Base-by-base conservation (phyloP, 1,140 invertebrate genomes). In the Bacillus rossius region DNA sequence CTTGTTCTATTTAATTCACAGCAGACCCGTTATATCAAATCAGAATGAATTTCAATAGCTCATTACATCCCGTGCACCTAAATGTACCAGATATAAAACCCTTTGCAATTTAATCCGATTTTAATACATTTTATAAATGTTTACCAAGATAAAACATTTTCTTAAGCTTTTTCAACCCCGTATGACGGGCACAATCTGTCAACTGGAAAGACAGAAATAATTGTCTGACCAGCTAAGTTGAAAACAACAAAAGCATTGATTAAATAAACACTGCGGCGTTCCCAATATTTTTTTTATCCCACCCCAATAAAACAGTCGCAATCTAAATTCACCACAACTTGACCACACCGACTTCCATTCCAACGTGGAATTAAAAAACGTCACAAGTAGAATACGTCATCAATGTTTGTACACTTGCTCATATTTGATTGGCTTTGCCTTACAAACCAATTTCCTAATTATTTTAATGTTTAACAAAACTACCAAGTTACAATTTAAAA, bases 301-400 rank as follows among this genome's bases (percentile, higher is more conserved):
- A 49, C 3, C 26, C 26, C 14, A 8, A n/a, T 25, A 19, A 53
- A 8, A 38, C 40, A 14, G 38, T 20, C 40, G 5, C 34, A 53
- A 16, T 17, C 13, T 2, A 40, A 38, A 20, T 40, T 53, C 7
- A 16, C 3, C 51, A 53, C 1, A 19, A 1, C 1, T 8, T 19
- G 3, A 38, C 34, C 8, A 38, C 17, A 25, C 17, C 17, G 40
- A 10, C 3, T n/a, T 17, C n/a, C 16, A 40, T 55, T 55, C 53
- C 53, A 55, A 55, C 53, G 53, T 55, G 53, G 53, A 55, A 55
- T 29, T 40, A 4, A 20, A 22, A 23, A 34, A 34, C 29, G 29
- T 34, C 29, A 34, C 29, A 10, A 34, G 29, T 10, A 34, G 29
- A 34, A 34, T 4, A 55, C 53, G 53, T 55, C 53, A 55, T 17